phyloP scores from a whole-genome alignment of 35 echinoderm and acorn worm genomes.

The Diadema setosum region DNA sequence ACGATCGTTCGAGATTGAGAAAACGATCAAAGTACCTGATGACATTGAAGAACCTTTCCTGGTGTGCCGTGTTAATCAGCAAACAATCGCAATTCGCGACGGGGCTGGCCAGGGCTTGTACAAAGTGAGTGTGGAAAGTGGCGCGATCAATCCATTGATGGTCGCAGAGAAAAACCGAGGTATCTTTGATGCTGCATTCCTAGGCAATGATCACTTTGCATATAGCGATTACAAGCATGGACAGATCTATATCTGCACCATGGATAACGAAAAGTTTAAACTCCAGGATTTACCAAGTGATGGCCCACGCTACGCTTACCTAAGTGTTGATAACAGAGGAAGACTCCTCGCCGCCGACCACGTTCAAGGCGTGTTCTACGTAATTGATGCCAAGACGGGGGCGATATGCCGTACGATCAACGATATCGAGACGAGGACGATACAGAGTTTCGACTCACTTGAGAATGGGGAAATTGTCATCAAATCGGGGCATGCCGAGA shows the following conservation, averaged over 20 bases:
- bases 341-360: not conserved
- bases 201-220: not conserved
- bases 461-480: not conserved
- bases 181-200: not conserved
- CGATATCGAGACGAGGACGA: not conserved
- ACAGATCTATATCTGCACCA: not conserved
- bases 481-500: not conserved
- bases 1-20: not conserved
- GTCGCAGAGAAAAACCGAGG: not conserved
- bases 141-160: not conserved
- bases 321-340: not conserved
- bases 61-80: not conserved
- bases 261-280: not conserved
- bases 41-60: not conserved
- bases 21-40: not conserved
- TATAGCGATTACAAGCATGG: constrained; percentile 4
- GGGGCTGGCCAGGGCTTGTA: not conserved
- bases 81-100: not conserved
- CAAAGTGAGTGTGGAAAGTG: not conserved
- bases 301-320: not conserved
- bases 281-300: not conserved
- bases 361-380: not conserved
- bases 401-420: not conserved
- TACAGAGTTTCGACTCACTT: not conserved
- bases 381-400: not conserved